Evolutionary conservation across 2,113 vertebrate species (phyloP).

Genomic region (Perccottus glenii): DNA sequence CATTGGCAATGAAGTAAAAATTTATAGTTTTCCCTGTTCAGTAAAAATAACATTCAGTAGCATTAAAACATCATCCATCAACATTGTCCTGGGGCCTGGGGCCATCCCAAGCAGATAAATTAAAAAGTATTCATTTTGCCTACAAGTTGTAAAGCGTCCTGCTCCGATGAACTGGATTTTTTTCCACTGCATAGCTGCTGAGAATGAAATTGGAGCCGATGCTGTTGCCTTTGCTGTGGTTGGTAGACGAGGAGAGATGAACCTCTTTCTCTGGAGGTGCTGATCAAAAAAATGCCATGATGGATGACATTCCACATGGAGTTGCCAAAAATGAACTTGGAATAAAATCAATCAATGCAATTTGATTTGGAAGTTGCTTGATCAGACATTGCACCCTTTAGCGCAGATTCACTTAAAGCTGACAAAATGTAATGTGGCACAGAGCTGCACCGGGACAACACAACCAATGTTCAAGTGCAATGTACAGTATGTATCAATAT

Average conservation of each 20-base stretch:
- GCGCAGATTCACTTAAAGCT: neutral
- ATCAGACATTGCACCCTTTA: neutral
- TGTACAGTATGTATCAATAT: too few relatives aligned
- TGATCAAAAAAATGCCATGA: slow-evolving; percentile 42
- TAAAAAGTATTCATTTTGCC: slow-evolving; percentile 97
- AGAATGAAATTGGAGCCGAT: slow-evolving; percentile 79
- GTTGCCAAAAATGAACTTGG: slow-evolving; percentile 63
- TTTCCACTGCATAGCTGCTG: slow-evolving; percentile 53
- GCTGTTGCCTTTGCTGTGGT: slow-evolving; percentile 36
- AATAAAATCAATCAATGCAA: slow-evolving; percentile 38
- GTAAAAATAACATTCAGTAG: slow-evolving; percentile 99
- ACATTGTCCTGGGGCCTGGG: slow-evolving; percentile 88
- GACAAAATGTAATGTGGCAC: slow-evolving; percentile 7
- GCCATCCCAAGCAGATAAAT: slow-evolving; percentile 88
- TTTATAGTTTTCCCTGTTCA: slow-evolving; percentile 99
- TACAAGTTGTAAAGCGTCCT: slow-evolving; percentile 86
- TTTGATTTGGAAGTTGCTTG: slow-evolving; percentile 41
- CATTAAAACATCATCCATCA: slow-evolving; percentile 99
- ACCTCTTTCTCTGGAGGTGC: slow-evolving; percentile 29
- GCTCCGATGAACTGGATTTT: slow-evolving; percentile 77
- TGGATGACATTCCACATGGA: slow-evolving; percentile 55
- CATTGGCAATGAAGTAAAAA: slow-evolving; percentile 98
- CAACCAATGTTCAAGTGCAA: neutral
- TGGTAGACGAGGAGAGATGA: slow-evolving; percentile 52
- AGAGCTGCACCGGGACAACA: neutral